Evolutionary conservation across 1,140 invertebrate species (phyloP), one percentile per base, ranked within the genome.

Genomic region (Ceratoteleas bidentatus): DNA sequence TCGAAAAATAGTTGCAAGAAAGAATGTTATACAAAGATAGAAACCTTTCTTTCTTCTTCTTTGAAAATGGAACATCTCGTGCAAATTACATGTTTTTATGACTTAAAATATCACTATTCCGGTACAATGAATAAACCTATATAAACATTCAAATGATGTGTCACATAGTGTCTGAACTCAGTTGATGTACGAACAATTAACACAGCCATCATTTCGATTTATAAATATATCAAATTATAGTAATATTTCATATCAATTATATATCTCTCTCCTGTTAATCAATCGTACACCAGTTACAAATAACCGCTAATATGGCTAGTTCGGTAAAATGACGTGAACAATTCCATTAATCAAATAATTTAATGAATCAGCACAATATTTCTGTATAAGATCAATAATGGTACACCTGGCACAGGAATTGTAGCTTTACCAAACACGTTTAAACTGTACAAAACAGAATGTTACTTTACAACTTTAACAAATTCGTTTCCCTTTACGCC

Each of bases 221-320:
- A 32, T n/a, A 47, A 47, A 38, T 54, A 52, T 9, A 6, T 54
- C 13, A 49, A 40, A 64, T 13, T 24, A 40, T 13, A 34, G 7
- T 36, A 32, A 40, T 70, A 60, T 36, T 16, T 50, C 11, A 5
- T 7, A 38, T 57, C 13, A 38, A 43, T 13, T 24, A 68, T 40
- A 40, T 40, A 40, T 43, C 36, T 9, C 40, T 33, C 34, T 10
- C 38, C 13, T n/a, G 14, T 61, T 52, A 45, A 54, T 53, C 60
- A 49, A 36, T 36, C 36, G 36, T 49, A 43, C 65, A 43, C 15
- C 65, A 58, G 16, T 62, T 52, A 65, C 15, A 65, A 70, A 69
- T 66, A 72, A 47, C 43, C 16, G 16, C 61, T 79, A 72, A 66
- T 66, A 70, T 78, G 66, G 58, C 75, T 58, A 70, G 40, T 58